Percentiles rank a stretch among this genome's conserved stretches.
Evolutionary conservation across 2,888 invertebrate genomes (phyloP).

Genomic region (Saturnia pavonia): DNA sequence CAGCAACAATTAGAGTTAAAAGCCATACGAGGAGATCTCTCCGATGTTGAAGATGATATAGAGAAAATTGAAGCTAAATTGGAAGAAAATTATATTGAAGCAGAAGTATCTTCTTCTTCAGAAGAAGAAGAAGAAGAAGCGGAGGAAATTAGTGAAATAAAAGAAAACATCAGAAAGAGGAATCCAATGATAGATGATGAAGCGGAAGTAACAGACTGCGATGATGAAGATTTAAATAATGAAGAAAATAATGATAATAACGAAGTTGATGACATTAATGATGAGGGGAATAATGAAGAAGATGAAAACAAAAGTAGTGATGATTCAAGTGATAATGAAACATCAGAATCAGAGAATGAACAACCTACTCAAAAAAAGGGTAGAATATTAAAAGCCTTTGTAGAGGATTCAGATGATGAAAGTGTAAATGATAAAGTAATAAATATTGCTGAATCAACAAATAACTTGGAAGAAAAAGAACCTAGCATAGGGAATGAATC

Average conservation of each 20-base stretch:
- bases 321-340: slow-evolving; percentile 54
- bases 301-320: slow-evolving; percentile 46
- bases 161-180: slow-evolving; percentile 63
- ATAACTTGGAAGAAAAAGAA: slow-evolving; percentile 9
- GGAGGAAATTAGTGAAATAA: slow-evolving; percentile 55
- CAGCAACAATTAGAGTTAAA: slow-evolving; percentile 68
- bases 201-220: slow-evolving; percentile 75
- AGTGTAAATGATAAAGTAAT: slow-evolving; percentile 24
- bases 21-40: slow-evolving; percentile 53
- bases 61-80: slow-evolving; percentile 52
- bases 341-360: slow-evolving; percentile 52
- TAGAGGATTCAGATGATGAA: slow-evolving; percentile 77
- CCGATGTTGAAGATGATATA: slow-evolving; percentile 65
- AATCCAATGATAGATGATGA: slow-evolving; percentile 74
- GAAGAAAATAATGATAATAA: slow-evolving; percentile 41
- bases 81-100: slow-evolving; percentile 70
- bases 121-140: slow-evolving; percentile 78
- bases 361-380: slow-evolving; percentile 56
- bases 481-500: slow-evolving; percentile 17
- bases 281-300: slow-evolving; percentile 41
- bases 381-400: slow-evolving; percentile 74
- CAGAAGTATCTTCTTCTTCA: slow-evolving; percentile 48
- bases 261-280: slow-evolving; percentile 32
- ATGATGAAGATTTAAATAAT: slow-evolving; percentile 41
- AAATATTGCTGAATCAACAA: slow-evolving; percentile 10